phyloP scores from a whole-genome alignment of 2,888 invertebrate species.

The Hyalella azteca region DNA sequence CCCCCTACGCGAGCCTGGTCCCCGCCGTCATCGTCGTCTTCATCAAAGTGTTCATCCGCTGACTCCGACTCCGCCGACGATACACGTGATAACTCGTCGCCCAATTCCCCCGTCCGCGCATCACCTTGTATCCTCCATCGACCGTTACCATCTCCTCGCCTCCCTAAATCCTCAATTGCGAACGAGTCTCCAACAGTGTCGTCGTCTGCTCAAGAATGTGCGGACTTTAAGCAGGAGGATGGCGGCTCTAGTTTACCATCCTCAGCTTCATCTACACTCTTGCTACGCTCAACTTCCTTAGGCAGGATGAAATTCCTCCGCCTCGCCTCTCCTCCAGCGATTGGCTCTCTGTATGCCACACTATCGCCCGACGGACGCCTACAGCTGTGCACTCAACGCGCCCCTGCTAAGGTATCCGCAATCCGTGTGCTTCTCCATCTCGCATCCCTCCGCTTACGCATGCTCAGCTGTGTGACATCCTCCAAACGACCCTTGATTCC shows the following conservation, averaged over 20 bases:
- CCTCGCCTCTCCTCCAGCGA: not conserved
- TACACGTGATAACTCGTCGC: not conserved
- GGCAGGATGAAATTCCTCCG: not conserved
- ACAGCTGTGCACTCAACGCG: not conserved
- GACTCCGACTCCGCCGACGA: not conserved
- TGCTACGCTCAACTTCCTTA: not conserved
- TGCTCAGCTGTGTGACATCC: too few relatives aligned
- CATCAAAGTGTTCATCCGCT: not conserved
- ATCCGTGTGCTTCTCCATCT: not conserved
- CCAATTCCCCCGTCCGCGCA: not conserved
- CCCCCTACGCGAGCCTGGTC: not conserved
- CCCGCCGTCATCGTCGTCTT: not conserved
- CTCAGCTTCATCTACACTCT: not conserved
- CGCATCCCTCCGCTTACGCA: too few relatives aligned
- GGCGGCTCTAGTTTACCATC: not conserved
- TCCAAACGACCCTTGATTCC: too few relatives aligned
- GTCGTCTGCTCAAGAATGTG: not conserved
- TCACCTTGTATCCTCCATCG: not conserved
- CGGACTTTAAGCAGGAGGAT: not conserved
- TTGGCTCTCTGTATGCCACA: conserved; percentile 1
- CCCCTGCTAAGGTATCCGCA: conserved; percentile 15
- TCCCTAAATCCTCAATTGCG: not conserved
- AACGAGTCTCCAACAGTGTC: not conserved
- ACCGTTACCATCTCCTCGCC: conserved; percentile 7
- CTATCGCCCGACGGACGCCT: not conserved